Conservation (phyloP, 1,140 invertebrate genomes). For the Apis dorsata region DNA sequence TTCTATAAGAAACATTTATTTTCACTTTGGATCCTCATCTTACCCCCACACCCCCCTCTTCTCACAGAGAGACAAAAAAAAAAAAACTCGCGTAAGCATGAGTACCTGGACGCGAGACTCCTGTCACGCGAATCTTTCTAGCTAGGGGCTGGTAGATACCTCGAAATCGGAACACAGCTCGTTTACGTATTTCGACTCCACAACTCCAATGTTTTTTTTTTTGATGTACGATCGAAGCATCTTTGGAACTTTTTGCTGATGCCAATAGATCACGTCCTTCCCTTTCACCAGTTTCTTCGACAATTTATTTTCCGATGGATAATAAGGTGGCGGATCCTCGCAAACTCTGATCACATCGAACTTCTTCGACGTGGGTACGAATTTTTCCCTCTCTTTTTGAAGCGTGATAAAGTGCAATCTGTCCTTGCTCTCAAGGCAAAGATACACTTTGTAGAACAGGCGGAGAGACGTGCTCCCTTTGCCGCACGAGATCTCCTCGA, state of each 20-base stretch:
- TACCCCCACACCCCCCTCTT: no score
- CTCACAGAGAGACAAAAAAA: no score
- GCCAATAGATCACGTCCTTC: slow-evolving; percentile 80
- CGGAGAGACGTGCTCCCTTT: slow-evolving; percentile 79
- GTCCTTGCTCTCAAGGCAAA: slow-evolving; percentile 82
- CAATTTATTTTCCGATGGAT: slow-evolving; percentile 70
- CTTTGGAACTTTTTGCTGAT: slow-evolving; percentile 78
- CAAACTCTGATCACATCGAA: slow-evolving; percentile 72
- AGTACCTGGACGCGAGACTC: no score
- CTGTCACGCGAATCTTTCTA: no score
- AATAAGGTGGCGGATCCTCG: slow-evolving; percentile 67
- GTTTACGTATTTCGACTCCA: no score
- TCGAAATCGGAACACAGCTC: no score
- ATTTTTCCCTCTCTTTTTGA: slow-evolving; percentile 77
- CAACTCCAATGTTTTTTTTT: no score
- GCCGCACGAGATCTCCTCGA: slow-evolving; percentile 78
- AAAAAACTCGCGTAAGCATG: no score
- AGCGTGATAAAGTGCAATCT: slow-evolving; percentile 80
- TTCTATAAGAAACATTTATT: no score
- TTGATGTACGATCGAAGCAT: slow-evolving; percentile 56
- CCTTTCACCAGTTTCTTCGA: slow-evolving; percentile 77
- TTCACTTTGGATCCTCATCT: no score
- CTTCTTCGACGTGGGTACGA: slow-evolving; percentile 73
- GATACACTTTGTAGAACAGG: slow-evolving; percentile 82
- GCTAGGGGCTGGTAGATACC: no score